A percentile compares a stretch with the other conserved stretches of the same genome.
phyloP scores from a whole-genome alignment of 2,797 vertebrate genomes.

The Girardinus metallicus region DNA sequence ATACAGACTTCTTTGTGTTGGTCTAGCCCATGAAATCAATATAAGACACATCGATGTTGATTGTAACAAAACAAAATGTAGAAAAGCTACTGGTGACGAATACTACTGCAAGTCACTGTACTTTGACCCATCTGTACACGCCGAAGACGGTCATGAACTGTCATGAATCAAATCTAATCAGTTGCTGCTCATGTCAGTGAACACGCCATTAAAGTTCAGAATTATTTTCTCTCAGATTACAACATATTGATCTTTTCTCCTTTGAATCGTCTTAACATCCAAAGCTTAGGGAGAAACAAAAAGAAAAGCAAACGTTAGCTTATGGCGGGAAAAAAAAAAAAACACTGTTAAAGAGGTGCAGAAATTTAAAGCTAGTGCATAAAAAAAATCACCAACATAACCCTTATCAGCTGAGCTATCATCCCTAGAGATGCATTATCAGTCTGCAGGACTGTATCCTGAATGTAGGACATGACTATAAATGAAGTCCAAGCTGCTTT shows the following conservation, averaged over 20 bases:
- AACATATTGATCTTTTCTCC: slow-evolving; percentile 25
- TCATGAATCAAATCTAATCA: background rate
- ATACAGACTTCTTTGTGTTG: background rate
- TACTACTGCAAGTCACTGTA: background rate
- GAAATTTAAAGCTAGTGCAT: background rate
- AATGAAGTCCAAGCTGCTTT: slow-evolving; percentile 1
- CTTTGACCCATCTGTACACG: background rate
- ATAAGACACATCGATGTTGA: background rate
- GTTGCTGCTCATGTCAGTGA: background rate
- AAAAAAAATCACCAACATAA: slow-evolving; percentile 18
- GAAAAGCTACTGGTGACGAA: background rate
- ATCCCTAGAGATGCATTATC: background rate
- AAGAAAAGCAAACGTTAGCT: slow-evolving; percentile 20
- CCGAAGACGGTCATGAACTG: background rate
- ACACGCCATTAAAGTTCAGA: slow-evolving; percentile 18
- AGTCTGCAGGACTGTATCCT: background rate
- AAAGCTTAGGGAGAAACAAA: slow-evolving; percentile 43
- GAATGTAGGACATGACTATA: background rate
- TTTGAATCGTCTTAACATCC: slow-evolving; percentile 42
- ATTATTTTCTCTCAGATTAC: slow-evolving; percentile 27
- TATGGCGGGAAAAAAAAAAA: slow-evolving; percentile 5
- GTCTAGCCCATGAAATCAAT: background rate
- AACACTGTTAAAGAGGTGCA: background rate
- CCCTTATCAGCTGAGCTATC: background rate
- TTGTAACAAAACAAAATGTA: background rate